Percentiles rank a stretch among this genome's conserved stretches.
These are phyloP conservation scores for Heliocidaris tuberculata DNA, from an alignment of 35 echinoderm and acorn worm genomes.

Conservation along the genomic window DNA sequence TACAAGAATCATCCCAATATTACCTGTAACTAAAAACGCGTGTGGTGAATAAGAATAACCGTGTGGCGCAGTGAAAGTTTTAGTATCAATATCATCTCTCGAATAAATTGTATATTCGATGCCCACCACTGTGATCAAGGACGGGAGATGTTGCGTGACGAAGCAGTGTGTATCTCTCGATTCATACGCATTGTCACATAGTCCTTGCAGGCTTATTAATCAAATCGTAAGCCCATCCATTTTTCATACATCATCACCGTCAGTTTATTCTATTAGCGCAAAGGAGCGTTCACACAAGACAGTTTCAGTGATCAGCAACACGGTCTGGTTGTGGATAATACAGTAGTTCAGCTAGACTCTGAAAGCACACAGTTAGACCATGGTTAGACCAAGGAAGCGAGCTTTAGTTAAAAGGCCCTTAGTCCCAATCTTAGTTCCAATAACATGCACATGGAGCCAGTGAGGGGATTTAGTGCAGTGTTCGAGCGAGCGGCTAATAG, in stretches of 20 bases:
- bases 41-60: neutral
- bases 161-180: neutral
- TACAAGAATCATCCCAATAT: neutral
- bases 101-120: neutral
- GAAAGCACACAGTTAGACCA: too few species aligned
- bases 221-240: constrained; percentile 8
- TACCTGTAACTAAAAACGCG: neutral
- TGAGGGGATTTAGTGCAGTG: too few species aligned
- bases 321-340: too few species aligned
- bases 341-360: too few species aligned
- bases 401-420: too few species aligned
- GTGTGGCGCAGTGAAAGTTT: neutral
- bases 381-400: too few species aligned
- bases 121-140: neutral
- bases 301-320: too few species aligned
- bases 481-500: too few species aligned
- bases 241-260: constrained; percentile 4
- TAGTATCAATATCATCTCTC: neutral
- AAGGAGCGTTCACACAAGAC: neutral
- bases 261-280: neutral
- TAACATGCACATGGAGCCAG: too few species aligned
- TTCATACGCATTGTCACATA: constrained; percentile 4
- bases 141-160: neutral
- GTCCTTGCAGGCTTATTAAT: constrained; percentile 2
- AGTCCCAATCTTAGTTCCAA: too few species aligned